Base-by-base conservation (phyloP, 2,113 vertebrate genomes). In the Melanotaenia duboulayi region DNA sequence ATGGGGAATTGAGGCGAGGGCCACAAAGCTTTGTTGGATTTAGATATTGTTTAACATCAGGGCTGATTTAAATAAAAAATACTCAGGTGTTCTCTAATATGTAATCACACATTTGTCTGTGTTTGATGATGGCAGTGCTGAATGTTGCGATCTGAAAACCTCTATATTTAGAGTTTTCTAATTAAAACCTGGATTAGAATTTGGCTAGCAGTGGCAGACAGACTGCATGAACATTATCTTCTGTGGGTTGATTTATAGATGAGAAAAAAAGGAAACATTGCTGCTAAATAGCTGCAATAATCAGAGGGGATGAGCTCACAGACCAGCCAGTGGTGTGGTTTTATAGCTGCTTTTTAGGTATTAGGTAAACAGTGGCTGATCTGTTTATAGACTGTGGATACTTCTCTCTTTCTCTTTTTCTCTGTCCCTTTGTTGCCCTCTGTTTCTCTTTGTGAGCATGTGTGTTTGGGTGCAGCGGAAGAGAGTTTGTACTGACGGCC, bases 391-490 rank as follows among this genome's bases (percentile, higher is more conserved):
- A 65, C 25, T 55, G 57, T 76, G 71, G 57, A 62, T 59, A 52
- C 25, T 19, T 74, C 39, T 72, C 72, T 73, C 48, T 59, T 23
- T 71, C 60, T 79, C 58, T 67, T 54, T 60, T 44, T 58, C 72
- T 65, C 61, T 61, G 46, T 66, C 54, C 61, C 73, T 62, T 50
- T 56, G 37, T 78, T 55, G 42, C 58, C 19, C 22, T 71, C 48
- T 60, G 24, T 63, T 40, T 74, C 24, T 54, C 8, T 69, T 17
- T 81, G 62, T 35, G 57, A 52, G 64, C 22, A 50, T 40, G 66
- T 28, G 67, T 77, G 57, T 76, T 69, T 54, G 62, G 23, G 39
- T 46, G 24, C 19, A 22, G 78, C 54, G 16, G 83, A 81, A 62
- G 71, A 44, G 79, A 52, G 58, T 54, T 63, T 77, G 44, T 64